Base-by-base conservation (phyloP, 2,797 vertebrate genomes). In the Pteronotus mesoamericanus region DNA sequence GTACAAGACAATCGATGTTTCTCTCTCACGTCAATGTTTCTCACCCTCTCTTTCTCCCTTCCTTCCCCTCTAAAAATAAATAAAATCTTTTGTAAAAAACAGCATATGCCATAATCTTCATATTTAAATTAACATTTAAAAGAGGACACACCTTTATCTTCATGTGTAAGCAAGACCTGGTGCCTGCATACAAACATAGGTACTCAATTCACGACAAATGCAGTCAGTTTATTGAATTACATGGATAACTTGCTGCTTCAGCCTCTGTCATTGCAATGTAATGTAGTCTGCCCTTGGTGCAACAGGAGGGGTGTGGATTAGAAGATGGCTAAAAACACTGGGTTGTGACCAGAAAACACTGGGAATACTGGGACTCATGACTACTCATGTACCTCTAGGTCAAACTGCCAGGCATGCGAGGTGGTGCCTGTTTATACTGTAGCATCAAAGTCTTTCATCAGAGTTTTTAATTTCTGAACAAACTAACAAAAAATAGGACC, bases 61-160 rank as follows among this genome's bases (percentile, higher is more conserved):
- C 9, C 26, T 29, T 12, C 57, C 22, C 26, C 24, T 32, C 57
- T 26, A 59, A 59, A 59, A 59, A 59, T 29, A 59, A 59, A 59
- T 59, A 26, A 59, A 59, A 59, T 59, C 24, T 59, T 26, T 57
- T 26, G 0, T 11, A 59, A 59, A 82, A 88, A 79, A 48, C 4
- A 59, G 24, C 74, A 86, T 34, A 57, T 22, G 51, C 26, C 77
- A 87, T 75, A 66, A 79, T 66, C 68, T 72, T 91, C 21, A 39
- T 77, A 86, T 85, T 92, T 88, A 59, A 92, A 77, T 95, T 92
- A 34, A 64, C 48, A 95, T 39, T 89, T 68, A 88, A 82, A 88
- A 84, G 21, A 86, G 29, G 11, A 32, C 9, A 89, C 32, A 90
- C 18, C 6, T 66, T 64, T 85, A 84, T 79, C 82, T 87, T 93